A percentile compares a stretch with the other conserved stretches of the same genome.
phyloP scores from a whole-genome alignment of 2,888 invertebrate species.

The Pteria penguin region DNA sequence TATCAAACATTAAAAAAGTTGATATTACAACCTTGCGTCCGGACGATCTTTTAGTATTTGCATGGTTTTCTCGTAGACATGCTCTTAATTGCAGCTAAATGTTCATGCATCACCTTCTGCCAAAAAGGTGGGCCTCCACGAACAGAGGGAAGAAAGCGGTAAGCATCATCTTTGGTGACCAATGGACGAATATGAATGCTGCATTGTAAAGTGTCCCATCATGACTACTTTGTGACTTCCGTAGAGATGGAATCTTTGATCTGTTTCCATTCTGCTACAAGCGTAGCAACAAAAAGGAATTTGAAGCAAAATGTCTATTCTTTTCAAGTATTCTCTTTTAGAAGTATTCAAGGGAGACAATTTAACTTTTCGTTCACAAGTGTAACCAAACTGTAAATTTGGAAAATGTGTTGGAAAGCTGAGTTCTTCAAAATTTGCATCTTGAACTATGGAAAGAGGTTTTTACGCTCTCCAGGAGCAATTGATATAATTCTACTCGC shows the following conservation, averaged over 20 bases:
- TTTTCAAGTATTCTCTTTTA: slow-evolving; percentile 41
- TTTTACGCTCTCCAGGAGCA: slow-evolving; percentile 39
- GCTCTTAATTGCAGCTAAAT: slow-evolving; percentile 59
- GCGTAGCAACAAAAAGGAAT: slow-evolving; percentile 46
- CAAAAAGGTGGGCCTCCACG: slow-evolving; percentile 58
- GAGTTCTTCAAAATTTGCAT: slow-evolving; percentile 44
- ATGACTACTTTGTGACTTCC: slow-evolving; percentile 32
- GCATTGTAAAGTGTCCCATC: slow-evolving; percentile 31
- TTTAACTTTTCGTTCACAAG: slow-evolving; percentile 27
- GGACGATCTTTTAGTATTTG: no score
- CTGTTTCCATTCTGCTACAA: slow-evolving; percentile 44
- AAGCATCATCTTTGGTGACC: slow-evolving; percentile 46
- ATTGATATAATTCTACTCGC: slow-evolving; percentile 23
- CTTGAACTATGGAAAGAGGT: slow-evolving; percentile 36
- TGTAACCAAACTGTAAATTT: slow-evolving; percentile 43
- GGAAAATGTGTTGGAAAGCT: slow-evolving; percentile 42
- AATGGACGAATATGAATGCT: slow-evolving; percentile 16
- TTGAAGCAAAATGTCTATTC: slow-evolving; percentile 36
- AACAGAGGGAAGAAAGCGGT: slow-evolving; percentile 45
- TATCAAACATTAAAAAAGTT: no score
- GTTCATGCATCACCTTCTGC: slow-evolving; percentile 47
- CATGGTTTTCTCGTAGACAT: no score
- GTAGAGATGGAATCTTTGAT: slow-evolving; percentile 30
- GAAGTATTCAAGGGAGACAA: slow-evolving; percentile 46
- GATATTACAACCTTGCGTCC: no score